Conservation (phyloP, 2,797 vertebrate genomes). For the Cichlasoma orientale region DNA sequence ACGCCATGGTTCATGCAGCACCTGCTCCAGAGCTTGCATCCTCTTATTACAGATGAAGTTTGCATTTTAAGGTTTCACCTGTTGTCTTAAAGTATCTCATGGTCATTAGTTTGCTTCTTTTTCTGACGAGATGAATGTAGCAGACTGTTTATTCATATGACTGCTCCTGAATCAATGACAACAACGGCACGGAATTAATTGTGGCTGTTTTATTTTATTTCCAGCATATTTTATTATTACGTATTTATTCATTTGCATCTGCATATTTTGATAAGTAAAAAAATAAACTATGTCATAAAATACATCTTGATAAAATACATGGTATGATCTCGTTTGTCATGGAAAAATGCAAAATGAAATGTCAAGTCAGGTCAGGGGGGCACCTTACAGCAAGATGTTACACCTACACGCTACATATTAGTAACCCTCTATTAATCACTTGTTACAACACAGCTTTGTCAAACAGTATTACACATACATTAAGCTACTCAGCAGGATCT, state of each 20-base stretch:
- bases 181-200: constrained; percentile 54
- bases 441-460: constrained; percentile 74
- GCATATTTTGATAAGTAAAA: constrained; percentile 88
- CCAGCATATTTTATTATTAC: constrained; percentile 32
- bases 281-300: constrained; percentile 98
- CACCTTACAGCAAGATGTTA: constrained; percentile 71
- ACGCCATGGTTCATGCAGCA: too few species aligned
- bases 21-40: too few species aligned
- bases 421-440: constrained; percentile 65
- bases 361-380: constrained; percentile 46
- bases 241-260: constrained; percentile 76
- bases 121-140: neutral
- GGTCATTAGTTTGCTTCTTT: neutral
- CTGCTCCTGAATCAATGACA: constrained; percentile 50
- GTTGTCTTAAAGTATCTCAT: neutral
- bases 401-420: constrained; percentile 65
- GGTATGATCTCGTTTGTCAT: constrained; percentile 87
- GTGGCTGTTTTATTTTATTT: constrained; percentile 69
- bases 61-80: neutral
- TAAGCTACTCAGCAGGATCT: constrained; percentile 71
- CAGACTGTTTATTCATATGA: neutral
- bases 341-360: constrained; percentile 82
- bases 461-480: constrained; percentile 73
- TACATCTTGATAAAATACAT: constrained; percentile 92
- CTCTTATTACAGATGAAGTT: neutral